These are phyloP conservation scores for Neoaliturus tenellus DNA, from an alignment of 2,888 invertebrate genomes.

Conservation along the genomic window DNA sequence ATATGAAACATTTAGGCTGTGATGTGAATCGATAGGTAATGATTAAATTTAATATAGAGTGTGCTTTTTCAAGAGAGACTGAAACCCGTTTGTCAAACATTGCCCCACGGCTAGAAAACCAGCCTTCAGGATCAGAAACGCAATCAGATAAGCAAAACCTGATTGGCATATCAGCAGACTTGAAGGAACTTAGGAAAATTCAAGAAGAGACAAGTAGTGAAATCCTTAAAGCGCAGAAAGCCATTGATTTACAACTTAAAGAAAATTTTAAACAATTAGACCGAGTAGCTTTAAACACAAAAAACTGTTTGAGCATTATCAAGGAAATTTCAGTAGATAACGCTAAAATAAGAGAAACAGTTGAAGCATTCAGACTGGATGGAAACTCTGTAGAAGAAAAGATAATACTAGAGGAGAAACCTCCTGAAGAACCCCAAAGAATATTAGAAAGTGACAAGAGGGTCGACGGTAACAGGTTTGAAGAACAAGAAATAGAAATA, in stretches of 20 bases:
- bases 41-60: constrained; percentile 9
- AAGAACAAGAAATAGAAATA: not conserved
- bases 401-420: not conserved
- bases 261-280: not conserved
- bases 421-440: not conserved
- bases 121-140: not conserved
- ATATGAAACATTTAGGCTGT: not conserved
- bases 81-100: not conserved
- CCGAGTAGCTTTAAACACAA: not conserved
- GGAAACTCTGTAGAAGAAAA: not conserved
- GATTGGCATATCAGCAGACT: not conserved
- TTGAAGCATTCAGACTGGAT: not conserved
- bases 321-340: not conserved
- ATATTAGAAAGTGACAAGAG: not conserved
- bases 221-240: not conserved
- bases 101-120: not conserved
- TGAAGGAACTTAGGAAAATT: not conserved
- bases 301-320: not conserved
- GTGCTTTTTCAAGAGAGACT: not conserved
- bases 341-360: not conserved
- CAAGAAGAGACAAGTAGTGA: not conserved
- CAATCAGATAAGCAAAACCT: no score
- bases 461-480: not conserved
- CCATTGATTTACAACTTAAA: not conserved
- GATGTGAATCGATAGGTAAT: not conserved